A percentile compares a stretch with the other conserved stretches of the same genome.
phyloP scores from a whole-genome alignment of 1,140 invertebrate species.

The Drosophila serrata region DNA sequence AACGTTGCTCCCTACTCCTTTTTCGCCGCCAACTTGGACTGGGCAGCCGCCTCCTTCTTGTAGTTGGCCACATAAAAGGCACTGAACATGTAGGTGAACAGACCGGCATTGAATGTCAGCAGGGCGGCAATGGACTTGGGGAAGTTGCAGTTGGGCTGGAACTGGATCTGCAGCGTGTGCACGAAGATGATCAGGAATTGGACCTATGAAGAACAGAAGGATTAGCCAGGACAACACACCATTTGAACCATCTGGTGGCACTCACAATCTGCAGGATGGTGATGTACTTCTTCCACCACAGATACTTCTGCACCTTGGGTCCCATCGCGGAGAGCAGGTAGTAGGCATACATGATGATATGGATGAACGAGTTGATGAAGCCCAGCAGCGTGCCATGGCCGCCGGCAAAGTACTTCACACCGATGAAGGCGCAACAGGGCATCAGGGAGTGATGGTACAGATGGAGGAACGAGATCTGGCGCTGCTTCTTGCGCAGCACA shows the following conservation, averaged over 20 bases:
- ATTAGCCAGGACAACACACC: background rate
- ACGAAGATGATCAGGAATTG: slow-evolving; percentile 93
- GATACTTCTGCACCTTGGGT: slow-evolving; percentile 92
- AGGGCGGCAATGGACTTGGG: slow-evolving; percentile 89
- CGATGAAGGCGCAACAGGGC: slow-evolving; percentile 93
- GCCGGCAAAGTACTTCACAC: slow-evolving; percentile 91
- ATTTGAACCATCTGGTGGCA: slow-evolving; percentile 11
- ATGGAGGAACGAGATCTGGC: slow-evolving; percentile 92
- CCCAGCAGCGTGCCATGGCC: slow-evolving; percentile 93
- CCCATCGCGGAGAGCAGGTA: slow-evolving; percentile 93
- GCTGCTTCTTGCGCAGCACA: slow-evolving; percentile 91
- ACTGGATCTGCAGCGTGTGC: slow-evolving; percentile 88
- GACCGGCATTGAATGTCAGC: slow-evolving; percentile 90
- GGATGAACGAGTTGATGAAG: slow-evolving; percentile 93
- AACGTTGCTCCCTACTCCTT: slow-evolving; percentile 54
- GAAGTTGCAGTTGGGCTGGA: slow-evolving; percentile 88
- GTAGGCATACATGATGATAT: slow-evolving; percentile 94
- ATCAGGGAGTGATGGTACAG: slow-evolving; percentile 91
- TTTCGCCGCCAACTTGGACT: slow-evolving; percentile 64
- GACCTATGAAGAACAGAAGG: slow-evolving; percentile 86
- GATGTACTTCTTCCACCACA: slow-evolving; percentile 97
- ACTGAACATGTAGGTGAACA: slow-evolving; percentile 94
- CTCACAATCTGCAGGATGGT: slow-evolving; percentile 93
- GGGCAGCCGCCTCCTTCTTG: slow-evolving; percentile 84
- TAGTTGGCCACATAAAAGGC: slow-evolving; percentile 93